These are phyloP conservation scores for Mimachlamys varia DNA, from an alignment of 2,888 invertebrate species.

Conservation along the genomic window DNA sequence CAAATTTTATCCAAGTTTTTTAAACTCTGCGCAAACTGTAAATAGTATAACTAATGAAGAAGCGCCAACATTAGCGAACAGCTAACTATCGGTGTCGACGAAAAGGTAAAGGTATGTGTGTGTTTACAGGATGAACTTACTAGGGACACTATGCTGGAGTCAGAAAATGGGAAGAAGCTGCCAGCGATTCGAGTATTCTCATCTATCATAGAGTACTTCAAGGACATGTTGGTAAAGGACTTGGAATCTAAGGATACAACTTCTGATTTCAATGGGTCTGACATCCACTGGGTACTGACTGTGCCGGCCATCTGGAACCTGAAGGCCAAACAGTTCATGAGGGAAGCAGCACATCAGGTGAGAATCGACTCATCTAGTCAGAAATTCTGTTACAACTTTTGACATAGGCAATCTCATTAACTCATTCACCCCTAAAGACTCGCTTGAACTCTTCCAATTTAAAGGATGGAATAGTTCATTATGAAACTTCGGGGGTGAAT, in stretches of 20 bases:
- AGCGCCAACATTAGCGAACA: too few relatives aligned
- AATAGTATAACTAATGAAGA: too few relatives aligned
- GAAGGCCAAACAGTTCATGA: slow-evolving; percentile 5
- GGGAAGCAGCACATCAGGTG: not conserved
- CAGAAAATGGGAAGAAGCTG: not conserved
- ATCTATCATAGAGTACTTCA: not conserved
- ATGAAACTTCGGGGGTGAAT: too few relatives aligned
- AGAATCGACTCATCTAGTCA: not conserved
- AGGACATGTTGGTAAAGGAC: not conserved
- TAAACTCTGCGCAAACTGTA: too few relatives aligned
- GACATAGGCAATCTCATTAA: too few relatives aligned
- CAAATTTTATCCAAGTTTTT: too few relatives aligned
- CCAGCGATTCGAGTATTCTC: not conserved
- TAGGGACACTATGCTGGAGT: not conserved
- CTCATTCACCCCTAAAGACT: too few relatives aligned
- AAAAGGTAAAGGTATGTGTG: too few relatives aligned
- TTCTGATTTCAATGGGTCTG: not conserved
- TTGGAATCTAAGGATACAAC: not conserved
- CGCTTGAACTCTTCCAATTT: too few relatives aligned
- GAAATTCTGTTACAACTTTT: not conserved
- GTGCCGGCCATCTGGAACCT: slow-evolving; percentile 3
- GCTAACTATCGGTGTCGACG: too few relatives aligned
- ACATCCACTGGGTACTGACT: not conserved
- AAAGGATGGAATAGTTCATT: too few relatives aligned
- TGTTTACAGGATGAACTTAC: not conserved